Base-by-base conservation (phyloP, 2,113 vertebrate species). In the Marmota monax region DNA sequence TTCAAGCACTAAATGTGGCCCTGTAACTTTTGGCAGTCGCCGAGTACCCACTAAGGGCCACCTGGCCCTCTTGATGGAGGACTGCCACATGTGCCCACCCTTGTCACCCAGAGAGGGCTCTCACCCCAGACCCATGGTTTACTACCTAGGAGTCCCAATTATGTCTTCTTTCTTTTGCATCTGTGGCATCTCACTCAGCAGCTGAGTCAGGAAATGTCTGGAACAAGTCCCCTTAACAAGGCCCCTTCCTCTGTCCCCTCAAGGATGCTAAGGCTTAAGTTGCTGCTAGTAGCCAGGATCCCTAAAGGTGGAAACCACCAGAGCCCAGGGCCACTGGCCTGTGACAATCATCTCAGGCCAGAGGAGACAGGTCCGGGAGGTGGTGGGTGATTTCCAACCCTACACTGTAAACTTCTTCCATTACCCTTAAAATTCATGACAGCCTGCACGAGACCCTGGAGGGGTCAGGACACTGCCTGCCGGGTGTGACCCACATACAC, bases 111-210 rank as follows among this genome's bases (percentile, higher is more conserved):
- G 45, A 20, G 2, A 7, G 10, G 7, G 1, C 48, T 34, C 74
- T 51, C 2, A 2, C 5, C 2, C 34, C 20, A 76, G 53, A 8
- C 32, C 29, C 0, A 8, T 4, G 65, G 72, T 45, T 27, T 3
- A 3, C 39, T 1, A 6, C 42, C 12, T 5, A 27, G 23, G 29
- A 25, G 14, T 39, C 45, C 51, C 69, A 1, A 27, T 0, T 2
- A 2, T 4, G 11, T 48, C 37, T 73, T 37, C 37, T 9, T 84
- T 39, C 16, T 27, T 34, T 48, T 67, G 61, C 45, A 17, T 2
- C 20, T 48, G 34, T 3, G 65, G 56, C 23, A 23, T 14, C 27
- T 37, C 3, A 34, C n/a, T 63, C n/a, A 20, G 45, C 48, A n/a
- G 63, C 61, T 69, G 83, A 56, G 39, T 27, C 5, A 27, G 73